Percentiles rank a stretch among this genome's conserved stretches.
phyloP scores from a whole-genome alignment of 1,140 invertebrate genomes.

The Diachasma alloeum region DNA sequence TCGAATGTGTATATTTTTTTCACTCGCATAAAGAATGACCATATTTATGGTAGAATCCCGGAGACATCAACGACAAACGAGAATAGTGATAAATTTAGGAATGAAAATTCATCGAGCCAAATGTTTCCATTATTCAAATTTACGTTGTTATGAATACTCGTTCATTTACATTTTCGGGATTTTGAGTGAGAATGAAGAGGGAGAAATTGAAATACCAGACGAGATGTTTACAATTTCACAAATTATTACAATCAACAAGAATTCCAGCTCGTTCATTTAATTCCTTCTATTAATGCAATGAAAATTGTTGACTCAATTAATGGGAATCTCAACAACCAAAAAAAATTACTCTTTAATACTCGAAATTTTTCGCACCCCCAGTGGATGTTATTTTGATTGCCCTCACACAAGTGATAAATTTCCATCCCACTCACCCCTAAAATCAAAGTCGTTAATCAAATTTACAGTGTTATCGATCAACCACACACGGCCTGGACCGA shows the following conservation, averaged over 20 bases:
- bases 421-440: not conserved
- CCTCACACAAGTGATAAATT: not conserved
- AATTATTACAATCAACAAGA: too few relatives aligned
- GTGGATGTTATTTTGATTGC: not conserved
- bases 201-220: too few relatives aligned
- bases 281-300: too few relatives aligned
- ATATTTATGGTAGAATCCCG: not conserved
- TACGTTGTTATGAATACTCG: not conserved
- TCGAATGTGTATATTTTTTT: not conserved
- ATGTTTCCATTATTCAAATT: not conserved
- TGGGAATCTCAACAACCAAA: not conserved
- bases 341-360: not conserved
- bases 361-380: not conserved
- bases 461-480: not conserved
- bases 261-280: too few relatives aligned
- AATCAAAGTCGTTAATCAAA: conserved; percentile 6
- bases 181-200: too few relatives aligned
- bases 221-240: too few relatives aligned
- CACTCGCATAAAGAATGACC: not conserved
- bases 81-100: not conserved
- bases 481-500: not conserved
- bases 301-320: not conserved
- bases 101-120: not conserved
- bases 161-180: not conserved
- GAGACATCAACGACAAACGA: not conserved